Evolutionary conservation across 2,113 vertebrate species (phyloP).

Genomic region (Corydoras sp.): DNA sequence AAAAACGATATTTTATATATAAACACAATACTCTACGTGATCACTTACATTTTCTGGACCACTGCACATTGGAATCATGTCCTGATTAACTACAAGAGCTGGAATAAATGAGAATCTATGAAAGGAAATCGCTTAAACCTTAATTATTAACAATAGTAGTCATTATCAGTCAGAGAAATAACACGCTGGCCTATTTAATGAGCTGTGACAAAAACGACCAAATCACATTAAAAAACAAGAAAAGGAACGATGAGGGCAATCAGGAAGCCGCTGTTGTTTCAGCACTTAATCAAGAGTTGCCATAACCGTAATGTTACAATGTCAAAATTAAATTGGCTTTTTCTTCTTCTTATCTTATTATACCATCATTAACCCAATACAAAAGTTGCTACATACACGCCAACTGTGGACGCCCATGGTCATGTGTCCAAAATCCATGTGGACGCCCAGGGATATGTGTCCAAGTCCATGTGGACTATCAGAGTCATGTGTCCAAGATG

Average conservation of each 20-base stretch:
- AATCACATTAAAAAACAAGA: conserved; percentile 37
- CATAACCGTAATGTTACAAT: conserved; percentile 34
- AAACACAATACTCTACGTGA: too few relatives aligned
- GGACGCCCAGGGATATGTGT: too few relatives aligned
- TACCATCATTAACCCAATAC: too few relatives aligned
- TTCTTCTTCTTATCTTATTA: too few relatives aligned
- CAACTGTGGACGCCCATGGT: too few relatives aligned
- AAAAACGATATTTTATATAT: too few relatives aligned
- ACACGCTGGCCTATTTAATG: conserved; percentile 49
- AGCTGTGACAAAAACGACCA: conserved; percentile 47
- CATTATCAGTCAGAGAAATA: conserved; percentile 36
- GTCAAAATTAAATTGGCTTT: conserved; percentile 45
- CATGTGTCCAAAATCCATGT: too few relatives aligned
- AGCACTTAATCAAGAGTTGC: conserved; percentile 45
- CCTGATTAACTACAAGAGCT: neutral
- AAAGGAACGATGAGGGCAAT: conserved; percentile 43
- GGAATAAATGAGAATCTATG: conserved; percentile 35
- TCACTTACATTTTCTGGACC: too few relatives aligned
- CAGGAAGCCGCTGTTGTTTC: conserved; percentile 52
- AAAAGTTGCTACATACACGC: too few relatives aligned
- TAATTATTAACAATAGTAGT: conserved; percentile 29
- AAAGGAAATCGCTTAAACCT: conserved; percentile 24
- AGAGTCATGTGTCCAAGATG: too few relatives aligned
- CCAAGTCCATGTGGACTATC: too few relatives aligned
- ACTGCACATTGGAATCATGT: neutral